Percentiles rank a stretch among this genome's conserved stretches.
Evolutionary conservation across 2,888 invertebrate species (phyloP).

Genomic region (Cheilosia vernalis): DNA sequence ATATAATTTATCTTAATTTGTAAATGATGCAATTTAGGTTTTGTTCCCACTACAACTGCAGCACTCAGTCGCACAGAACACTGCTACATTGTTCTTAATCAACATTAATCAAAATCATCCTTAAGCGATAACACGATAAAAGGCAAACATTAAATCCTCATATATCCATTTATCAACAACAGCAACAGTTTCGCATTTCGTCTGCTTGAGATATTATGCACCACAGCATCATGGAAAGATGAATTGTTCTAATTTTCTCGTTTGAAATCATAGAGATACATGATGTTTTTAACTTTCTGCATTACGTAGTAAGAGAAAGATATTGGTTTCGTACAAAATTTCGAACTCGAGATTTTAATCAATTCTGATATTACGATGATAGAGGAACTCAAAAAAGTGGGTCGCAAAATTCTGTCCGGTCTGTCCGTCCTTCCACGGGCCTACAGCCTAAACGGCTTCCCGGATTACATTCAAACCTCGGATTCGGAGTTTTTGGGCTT

Average conservation of each 20-base stretch:
- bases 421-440: too few species aligned
- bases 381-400: too few species aligned
- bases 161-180: slow-evolving; percentile 29
- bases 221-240: neutral
- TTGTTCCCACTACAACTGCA: neutral
- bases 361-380: too few species aligned
- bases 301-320: too few species aligned
- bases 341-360: too few species aligned
- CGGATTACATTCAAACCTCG: too few species aligned
- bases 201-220: neutral
- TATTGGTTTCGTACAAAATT: too few species aligned
- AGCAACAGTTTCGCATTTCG: neutral
- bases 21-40: neutral
- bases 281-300: too few species aligned
- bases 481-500: too few species aligned
- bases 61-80: neutral
- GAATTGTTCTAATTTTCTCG: slow-evolving; percentile 25
- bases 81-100: neutral
- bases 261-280: slow-evolving; percentile 8
- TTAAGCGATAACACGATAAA: slow-evolving; percentile 21
- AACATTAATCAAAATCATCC: slow-evolving; percentile 28
- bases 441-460: too few species aligned
- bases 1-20: too few species aligned
- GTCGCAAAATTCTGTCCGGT: too few species aligned
- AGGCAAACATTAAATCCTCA: slow-evolving; percentile 31